A percentile compares a stretch with the other conserved stretches of the same genome.
phyloP scores from a whole-genome alignment of 2,113 vertebrate genomes.

The Myocastor coypus region DNA sequence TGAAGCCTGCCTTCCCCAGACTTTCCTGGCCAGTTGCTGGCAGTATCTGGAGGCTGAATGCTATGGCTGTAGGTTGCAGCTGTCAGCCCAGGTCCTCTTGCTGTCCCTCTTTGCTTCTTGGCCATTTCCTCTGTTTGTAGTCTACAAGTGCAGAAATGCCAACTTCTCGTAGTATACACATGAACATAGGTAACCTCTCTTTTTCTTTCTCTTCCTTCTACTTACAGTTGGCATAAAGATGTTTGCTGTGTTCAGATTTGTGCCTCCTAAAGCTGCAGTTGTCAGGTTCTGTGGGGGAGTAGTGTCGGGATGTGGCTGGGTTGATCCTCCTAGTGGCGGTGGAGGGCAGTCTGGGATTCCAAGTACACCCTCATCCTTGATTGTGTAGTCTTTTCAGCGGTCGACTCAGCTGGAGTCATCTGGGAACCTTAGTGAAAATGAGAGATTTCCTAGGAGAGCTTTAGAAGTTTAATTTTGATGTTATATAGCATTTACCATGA shows the following conservation, averaged over 20 bases:
- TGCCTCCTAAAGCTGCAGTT: background rate
- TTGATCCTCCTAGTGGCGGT: background rate
- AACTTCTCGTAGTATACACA: rapidly evolving
- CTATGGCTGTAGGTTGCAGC: background rate
- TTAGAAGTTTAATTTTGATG: background rate
- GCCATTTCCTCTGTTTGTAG: background rate
- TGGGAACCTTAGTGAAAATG: rapidly evolving
- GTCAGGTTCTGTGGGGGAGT: background rate
- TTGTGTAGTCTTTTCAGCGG: rapidly evolving
- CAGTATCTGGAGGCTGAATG: background rate
- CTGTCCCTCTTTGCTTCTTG: background rate
- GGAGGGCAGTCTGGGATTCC: background rate
- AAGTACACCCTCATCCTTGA: rapidly evolving
- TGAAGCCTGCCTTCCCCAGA: background rate
- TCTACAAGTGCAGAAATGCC: background rate
- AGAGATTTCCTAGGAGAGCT: background rate
- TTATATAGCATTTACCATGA: background rate
- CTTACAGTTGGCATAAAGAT: rapidly evolving
- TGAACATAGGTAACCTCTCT: background rate
- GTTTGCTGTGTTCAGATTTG: background rate
- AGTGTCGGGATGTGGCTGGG: background rate
- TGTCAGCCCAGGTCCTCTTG: background rate
- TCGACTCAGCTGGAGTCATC: background rate
- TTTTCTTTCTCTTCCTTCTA: background rate
- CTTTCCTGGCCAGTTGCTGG: too few species aligned